A percentile compares a stretch with the other conserved stretches of the same genome.
These are phyloP conservation scores for Oceanodroma leucorhoa DNA, from an alignment of 2,797 vertebrate genomes.

Conservation along the genomic window DNA sequence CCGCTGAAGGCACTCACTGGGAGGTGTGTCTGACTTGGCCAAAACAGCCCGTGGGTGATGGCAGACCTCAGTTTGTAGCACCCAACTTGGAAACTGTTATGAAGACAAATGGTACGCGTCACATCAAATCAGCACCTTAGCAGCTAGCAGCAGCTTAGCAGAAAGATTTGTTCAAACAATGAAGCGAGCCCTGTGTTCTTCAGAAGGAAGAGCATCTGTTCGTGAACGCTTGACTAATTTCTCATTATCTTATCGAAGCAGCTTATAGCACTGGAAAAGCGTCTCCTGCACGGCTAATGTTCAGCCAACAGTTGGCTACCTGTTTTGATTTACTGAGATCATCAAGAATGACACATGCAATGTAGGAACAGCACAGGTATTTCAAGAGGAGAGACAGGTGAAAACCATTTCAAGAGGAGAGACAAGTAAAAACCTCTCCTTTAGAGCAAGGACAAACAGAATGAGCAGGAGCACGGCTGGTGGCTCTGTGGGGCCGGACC, in stretches of 20 bases:
- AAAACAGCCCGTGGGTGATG: not conserved
- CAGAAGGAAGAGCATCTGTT: constrained; percentile 61
- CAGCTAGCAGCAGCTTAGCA: constrained; percentile 33
- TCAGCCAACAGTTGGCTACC: constrained; percentile 27
- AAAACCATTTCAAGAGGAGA: not conserved
- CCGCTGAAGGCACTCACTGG: not conserved
- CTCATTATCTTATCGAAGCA: constrained; percentile 59
- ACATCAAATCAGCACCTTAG: constrained; percentile 43
- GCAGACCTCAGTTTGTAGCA: not conserved
- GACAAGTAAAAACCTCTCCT: not conserved
- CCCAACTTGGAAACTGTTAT: constrained; percentile 2
- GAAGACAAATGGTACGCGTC: constrained; percentile 27
- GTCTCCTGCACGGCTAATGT: not conserved
- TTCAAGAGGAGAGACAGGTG: not conserved
- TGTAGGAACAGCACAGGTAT: not conserved
- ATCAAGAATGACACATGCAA: not conserved
- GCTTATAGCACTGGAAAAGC: constrained; percentile 25
- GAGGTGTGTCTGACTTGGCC: not conserved
- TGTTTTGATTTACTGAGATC: constrained; percentile 49
- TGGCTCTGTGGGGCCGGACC: not conserved
- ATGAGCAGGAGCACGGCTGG: not conserved
- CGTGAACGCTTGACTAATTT: constrained; percentile 62
- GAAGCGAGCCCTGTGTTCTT: constrained; percentile 42
- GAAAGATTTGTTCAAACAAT: constrained; percentile 49
- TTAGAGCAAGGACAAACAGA: not conserved